Evolutionary conservation across 23 tunicate species (phyloP).

Genomic region (Aplidium turbinatum): DNA sequence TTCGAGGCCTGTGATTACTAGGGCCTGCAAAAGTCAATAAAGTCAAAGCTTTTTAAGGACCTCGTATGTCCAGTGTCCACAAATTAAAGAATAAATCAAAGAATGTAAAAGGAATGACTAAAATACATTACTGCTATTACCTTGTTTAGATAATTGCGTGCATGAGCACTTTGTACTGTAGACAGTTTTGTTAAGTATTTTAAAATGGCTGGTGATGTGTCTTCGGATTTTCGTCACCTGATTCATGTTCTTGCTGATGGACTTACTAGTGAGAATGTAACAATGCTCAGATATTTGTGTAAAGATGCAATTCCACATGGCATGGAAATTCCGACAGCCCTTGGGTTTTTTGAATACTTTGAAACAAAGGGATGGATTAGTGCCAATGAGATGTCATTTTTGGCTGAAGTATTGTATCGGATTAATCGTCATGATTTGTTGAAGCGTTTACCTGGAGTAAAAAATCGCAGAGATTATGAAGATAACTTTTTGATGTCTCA

Average conservation of each 20-base stretch:
- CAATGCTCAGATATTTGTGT: slow-evolving; percentile 52
- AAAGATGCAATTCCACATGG: slow-evolving; percentile 48
- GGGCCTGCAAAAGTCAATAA: no score
- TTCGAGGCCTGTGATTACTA: no score
- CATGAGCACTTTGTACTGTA: neutral
- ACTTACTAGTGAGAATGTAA: slow-evolving; percentile 46
- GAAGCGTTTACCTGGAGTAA: slow-evolving; percentile 60
- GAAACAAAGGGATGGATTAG: slow-evolving; percentile 52
- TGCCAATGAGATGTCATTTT: slow-evolving; percentile 31
- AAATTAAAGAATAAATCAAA: no score
- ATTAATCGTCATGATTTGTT: slow-evolving; percentile 57
- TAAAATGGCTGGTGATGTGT: slow-evolving; percentile 2
- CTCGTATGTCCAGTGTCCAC: no score
- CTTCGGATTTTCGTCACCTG: slow-evolving; percentile 35
- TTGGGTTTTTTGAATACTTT: slow-evolving; percentile 33
- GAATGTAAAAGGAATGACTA: no score
- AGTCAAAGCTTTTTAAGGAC: no score
- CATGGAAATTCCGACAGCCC: neutral
- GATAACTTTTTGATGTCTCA: slow-evolving; percentile 21
- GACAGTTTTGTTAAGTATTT: neutral
- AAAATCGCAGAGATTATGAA: slow-evolving; percentile 45
- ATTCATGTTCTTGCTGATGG: slow-evolving; percentile 55
- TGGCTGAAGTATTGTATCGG: slow-evolving; percentile 58
- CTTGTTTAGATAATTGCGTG: neutral
- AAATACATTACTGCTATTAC: neutral